A percentile compares a stretch with the other conserved stretches of the same genome.
Evolutionary conservation across 2,888 invertebrate species (phyloP).

Genomic region (Agrilus cyanescens): DNA sequence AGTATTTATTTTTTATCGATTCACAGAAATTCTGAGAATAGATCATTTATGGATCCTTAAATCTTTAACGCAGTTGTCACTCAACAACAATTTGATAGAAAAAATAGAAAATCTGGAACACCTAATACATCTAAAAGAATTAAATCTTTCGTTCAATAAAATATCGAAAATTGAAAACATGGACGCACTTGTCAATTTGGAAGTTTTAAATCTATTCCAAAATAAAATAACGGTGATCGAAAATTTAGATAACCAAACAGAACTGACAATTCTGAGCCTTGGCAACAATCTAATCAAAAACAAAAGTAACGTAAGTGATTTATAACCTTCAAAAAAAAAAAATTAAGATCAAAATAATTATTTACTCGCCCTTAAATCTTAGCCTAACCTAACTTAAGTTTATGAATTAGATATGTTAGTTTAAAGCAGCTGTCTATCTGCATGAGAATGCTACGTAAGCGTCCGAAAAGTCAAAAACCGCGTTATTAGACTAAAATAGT

Average conservation of each 20-base stretch:
- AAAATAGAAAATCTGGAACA: constrained; percentile 72
- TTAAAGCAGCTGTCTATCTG: too few species aligned
- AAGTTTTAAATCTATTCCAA: constrained; percentile 66
- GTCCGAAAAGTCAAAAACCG: too few species aligned
- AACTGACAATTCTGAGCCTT: constrained; percentile 69
- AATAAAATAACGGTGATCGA: constrained; percentile 66
- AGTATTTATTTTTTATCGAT: neutral
- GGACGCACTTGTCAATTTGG: constrained; percentile 56
- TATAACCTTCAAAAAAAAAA: too few species aligned
- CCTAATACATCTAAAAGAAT: constrained; percentile 60
- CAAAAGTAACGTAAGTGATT: constrained; percentile 57
- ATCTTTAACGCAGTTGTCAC: constrained; percentile 61
- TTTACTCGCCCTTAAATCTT: too few species aligned
- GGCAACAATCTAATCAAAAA: constrained; percentile 72
- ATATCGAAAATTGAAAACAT: constrained; percentile 76
- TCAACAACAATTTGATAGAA: constrained; percentile 80
- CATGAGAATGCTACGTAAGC: too few species aligned
- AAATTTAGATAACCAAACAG: constrained; percentile 59
- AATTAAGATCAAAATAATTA: too few species aligned
- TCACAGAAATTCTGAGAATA: constrained; percentile 67
- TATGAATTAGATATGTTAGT: too few species aligned
- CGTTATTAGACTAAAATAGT: too few species aligned
- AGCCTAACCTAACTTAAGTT: too few species aligned
- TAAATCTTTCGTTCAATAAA: constrained; percentile 83
- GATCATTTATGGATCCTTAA: constrained; percentile 79